phyloP scores from a whole-genome alignment of 92 coral and sea anemone genomes.

The Phenganax subtilis region DNA sequence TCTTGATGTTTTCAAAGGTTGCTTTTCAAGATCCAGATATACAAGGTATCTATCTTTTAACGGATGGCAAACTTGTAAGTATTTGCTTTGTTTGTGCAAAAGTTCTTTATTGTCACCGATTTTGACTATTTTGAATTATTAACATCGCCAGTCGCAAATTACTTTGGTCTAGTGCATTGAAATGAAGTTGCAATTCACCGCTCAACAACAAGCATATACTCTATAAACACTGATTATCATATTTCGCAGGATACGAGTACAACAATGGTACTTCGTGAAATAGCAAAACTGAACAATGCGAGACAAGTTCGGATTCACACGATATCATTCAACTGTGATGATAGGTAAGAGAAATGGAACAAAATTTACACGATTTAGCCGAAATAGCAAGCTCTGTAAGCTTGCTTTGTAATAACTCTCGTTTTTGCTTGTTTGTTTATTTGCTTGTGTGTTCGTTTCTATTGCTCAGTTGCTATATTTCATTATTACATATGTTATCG shows the following conservation, averaged over 20 bases:
- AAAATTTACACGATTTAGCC: no score
- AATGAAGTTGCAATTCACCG: no score
- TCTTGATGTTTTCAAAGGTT: slow-evolving; percentile 30
- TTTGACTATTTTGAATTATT: no score
- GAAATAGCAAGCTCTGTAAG: no score
- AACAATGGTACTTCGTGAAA: slow-evolving; percentile 90
- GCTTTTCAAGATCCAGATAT: slow-evolving; percentile 88
- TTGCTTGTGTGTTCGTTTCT: no score
- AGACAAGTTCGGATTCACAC: slow-evolving; percentile 76
- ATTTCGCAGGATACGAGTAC: slow-evolving; percentile 82
- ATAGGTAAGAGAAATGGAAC: slow-evolving; percentile 45
- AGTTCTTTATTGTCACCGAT: neutral
- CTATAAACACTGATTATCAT: neutral
- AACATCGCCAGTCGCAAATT: no score
- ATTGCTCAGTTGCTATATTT: no score
- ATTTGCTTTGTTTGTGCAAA: neutral
- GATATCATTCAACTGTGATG: slow-evolving; percentile 94
- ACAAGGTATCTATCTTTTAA: slow-evolving; percentile 83
- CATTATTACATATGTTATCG: neutral
- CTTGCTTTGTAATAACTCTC: no score
- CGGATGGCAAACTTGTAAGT: slow-evolving; percentile 98
- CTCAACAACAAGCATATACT: no score
- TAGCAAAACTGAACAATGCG: slow-evolving; percentile 81
- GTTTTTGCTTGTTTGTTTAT: no score
- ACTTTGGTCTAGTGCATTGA: no score